Evolutionary conservation across 2,113 vertebrate species (phyloP), one percentile per base, ranked within the genome.

Genomic region (Rhabdomys dilectus): DNA sequence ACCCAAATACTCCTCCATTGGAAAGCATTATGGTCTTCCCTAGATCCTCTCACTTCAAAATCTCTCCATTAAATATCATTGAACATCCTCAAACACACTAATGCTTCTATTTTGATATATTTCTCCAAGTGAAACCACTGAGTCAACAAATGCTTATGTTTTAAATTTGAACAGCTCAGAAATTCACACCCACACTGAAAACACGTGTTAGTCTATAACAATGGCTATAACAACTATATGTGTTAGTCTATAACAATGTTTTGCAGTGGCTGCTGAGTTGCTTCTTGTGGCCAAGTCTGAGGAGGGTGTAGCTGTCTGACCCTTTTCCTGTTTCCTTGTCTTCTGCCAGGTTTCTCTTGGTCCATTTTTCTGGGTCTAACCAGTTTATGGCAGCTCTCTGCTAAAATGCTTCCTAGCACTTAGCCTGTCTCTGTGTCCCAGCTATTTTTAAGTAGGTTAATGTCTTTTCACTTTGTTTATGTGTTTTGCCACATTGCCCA

Each of bases 1-100:
- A 39, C 48, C n/a, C 22, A 75, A 2, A 72, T 96, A 66, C 75
- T 87, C 16, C 24, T n/a, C 75, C 19, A 3, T n/a, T 93, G 45
- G 73, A 80, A 70, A 93, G 21, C 22, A 72, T 77, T 86, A 60
- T 70, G 39, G 34, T 86, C 88, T 85, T 95, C 92, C 92, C 51
- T 56, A 93, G n/a, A 66, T 75, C 45, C 64, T 78, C 10, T 22
- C 42, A 72, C 36, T 86, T 93, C 19, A 81, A 48, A 95, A 87
- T 56, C 81, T 85, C 42, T 87, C 91, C 56, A 42, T 70, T 82
- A 72, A 51, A 45, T 85, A 24, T 68, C 48, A 93, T 39, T 56
- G 7, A 87, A 77, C 58, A 86, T 45, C 78, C 84, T 91, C 13
- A 81, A 86, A 76, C 53, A 64, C 48, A 76, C 21, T 51, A 34